Percentiles rank a stretch among this genome's conserved stretches.
These are phyloP conservation scores for Vollenhovia emeryi DNA, from an alignment of 1,140 invertebrate species.

Conservation along the genomic window DNA sequence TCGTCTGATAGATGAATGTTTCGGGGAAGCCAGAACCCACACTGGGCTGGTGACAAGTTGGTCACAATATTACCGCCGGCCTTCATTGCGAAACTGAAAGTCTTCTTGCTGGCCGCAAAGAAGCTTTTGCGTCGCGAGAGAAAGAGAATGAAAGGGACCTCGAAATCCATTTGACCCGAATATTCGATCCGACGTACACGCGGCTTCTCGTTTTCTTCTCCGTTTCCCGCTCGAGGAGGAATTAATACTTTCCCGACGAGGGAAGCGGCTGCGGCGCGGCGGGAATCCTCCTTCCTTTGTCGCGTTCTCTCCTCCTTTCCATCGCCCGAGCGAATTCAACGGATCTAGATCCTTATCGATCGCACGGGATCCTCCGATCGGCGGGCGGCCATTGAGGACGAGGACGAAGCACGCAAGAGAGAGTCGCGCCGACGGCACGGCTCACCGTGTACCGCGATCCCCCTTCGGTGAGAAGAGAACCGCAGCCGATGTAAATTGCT, in stretches of 20 bases:
- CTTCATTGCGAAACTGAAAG: constrained; percentile 66
- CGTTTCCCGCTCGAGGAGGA: constrained; percentile 17
- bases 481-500: not conserved
- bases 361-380: constrained; percentile 3
- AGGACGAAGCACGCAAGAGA: constrained; percentile 13
- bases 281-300: constrained; percentile 11
- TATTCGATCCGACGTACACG: constrained; percentile 55
- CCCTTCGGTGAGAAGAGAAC: not conserved
- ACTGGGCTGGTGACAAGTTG: not conserved
- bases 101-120: constrained; percentile 1
- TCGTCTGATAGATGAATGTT: constrained; percentile 14
- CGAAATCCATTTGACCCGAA: constrained; percentile 78
- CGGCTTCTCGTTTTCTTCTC: not conserved
- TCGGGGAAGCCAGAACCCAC: constrained; percentile 5
- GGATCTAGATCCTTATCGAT: constrained; percentile 45
- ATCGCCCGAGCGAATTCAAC: not conserved
- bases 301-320: not conserved
- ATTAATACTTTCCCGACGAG: constrained; percentile 41
- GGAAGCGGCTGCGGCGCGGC: not conserved
- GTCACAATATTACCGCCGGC: constrained; percentile 38
- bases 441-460: not conserved
- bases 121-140: constrained; percentile 34
- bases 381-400: constrained; percentile 16
- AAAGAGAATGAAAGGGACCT: constrained; percentile 69
- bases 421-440: not conserved